Evolutionary conservation across 2,113 vertebrate genomes (phyloP).

Genomic region (Lepisosteus osseus): DNA sequence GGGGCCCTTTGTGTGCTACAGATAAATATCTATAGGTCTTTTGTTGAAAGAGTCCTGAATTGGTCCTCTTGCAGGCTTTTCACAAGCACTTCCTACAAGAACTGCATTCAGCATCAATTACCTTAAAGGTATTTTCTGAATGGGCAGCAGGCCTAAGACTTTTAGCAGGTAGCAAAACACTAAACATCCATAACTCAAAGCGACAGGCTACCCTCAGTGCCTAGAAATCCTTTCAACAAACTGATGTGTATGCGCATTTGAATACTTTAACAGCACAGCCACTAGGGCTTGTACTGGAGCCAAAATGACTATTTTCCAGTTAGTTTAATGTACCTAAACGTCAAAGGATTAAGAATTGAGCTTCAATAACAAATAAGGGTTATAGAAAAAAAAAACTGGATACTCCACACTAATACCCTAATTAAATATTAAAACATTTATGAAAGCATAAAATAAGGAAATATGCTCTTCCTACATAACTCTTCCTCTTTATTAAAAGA

Average conservation of each 20-base stretch:
- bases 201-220: neutral
- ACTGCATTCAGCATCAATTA: neutral
- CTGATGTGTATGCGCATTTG: neutral
- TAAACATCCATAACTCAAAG: neutral
- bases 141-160: neutral
- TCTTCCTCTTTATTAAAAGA: no score
- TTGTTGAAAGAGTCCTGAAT: constrained; percentile 5
- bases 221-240: neutral
- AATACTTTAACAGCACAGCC: no score
- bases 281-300: no score
- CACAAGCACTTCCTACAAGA: constrained; percentile 19
- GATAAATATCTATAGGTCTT: constrained; percentile 13
- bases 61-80: constrained; percentile 1
- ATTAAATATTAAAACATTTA: no score
- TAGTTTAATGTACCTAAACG: no score
- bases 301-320: no score
- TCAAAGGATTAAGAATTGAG: no score
- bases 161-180: neutral
- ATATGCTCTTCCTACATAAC: no score
- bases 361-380: no score
- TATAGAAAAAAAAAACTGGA: no score
- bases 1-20: constrained; percentile 5
- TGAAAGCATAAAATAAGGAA: no score
- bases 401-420: no score
- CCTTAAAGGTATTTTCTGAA: neutral